Base-by-base conservation (phyloP, 1,140 invertebrate species). In the Micrasema minimum region DNA sequence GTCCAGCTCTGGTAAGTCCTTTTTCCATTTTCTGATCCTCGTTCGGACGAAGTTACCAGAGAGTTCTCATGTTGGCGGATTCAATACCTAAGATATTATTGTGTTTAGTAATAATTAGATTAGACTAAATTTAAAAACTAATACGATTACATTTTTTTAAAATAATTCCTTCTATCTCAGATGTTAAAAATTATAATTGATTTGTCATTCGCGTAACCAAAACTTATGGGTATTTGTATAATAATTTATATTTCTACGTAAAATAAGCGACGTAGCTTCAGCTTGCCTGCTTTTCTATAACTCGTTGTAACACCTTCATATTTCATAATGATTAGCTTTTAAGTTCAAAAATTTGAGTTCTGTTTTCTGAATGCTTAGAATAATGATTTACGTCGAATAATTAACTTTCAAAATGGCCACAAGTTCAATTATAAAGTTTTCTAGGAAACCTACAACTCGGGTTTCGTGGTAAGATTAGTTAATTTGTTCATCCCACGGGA, bases 391-490 rank as follows among this genome's bases (percentile, higher is more conserved):
- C 9, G 55, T n/a, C 20, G 35, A 59, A 41, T 59, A 59, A 59
- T 41, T 38, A 14, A 41, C 35, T 59, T 59, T 20, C 31, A 59
- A 59, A 59, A 38, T 59, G 55, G 55, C 55, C 35, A 59, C 35
- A 26, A 59, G n/a, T 59, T 59, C 55, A 59, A 59, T 59, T 41
- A 38, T 31, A 59, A 59, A 59, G 31, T 59, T 59, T 26, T 3
- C 9, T 16, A 12, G 6, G 12, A 26, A 22, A 23, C 45, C 45
- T 7, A 12, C 2, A 50, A 64, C 10, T 11, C 26, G 14, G 1
- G 0, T 37, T 11, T 2, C 1, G 7, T 11, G 18, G 26, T 31
- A 31, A 4, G 7, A 31, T 31, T 31, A 4, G 26, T 31, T 31
- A 2, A 31, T 31, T 31, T 7, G 26, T 31, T 31, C 2, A 31